Evolutionary conservation across 2,888 invertebrate genomes (phyloP), one percentile per base, ranked within the genome.

Genomic region (Stenoptilia bipunctidactyla): DNA sequence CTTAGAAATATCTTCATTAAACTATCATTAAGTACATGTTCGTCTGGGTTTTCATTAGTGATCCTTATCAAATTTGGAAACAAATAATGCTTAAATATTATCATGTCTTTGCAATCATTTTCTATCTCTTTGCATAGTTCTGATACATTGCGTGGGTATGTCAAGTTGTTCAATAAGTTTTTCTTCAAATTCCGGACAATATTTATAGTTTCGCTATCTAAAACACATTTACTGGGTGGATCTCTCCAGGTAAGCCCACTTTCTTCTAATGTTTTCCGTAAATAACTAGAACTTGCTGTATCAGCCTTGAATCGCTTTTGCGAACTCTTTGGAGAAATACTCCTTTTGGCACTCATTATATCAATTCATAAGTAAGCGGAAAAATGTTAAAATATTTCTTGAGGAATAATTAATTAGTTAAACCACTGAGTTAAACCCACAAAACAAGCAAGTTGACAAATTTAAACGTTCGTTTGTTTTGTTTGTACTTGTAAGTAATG

Each of bases 1-100:
- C 85, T 87, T 2, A 92, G 63, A 36, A 92, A 72, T 52, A 91
- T 85, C 58, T 89, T 87, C 34, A 88, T 75, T 44, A 90, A 72
- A 59, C 88, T 88, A 44, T 89, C 87, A 53, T 79, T 86, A 40
- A 80, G 43, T 45, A 67, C 44, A 53, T 58, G 55, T 37, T 71
- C 73, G 25, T 66, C 66, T 15, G 46, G 42, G 38, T 49, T 58
- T 14, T 79, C 75, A 14, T 58, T 66, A 15, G 58, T 48, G 36
- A 57, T 44, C 40, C 63, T 59, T 0, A 73, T 55, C 34, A 83
- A 68, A 46, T 80, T 83, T 13, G 75, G 76, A 48, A 66, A 76
- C 37, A 85, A 50, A 45, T 72, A 80, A 38, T 79, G 68, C 47
- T 58, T 61, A 15, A 69, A 61, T 2, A 53, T 39, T 15, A 54